Percentiles rank a stretch among this genome's conserved stretches.
Evolutionary conservation across 2,797 vertebrate genomes (phyloP).

Genomic region (Helicolenus hilgendorfi): DNA sequence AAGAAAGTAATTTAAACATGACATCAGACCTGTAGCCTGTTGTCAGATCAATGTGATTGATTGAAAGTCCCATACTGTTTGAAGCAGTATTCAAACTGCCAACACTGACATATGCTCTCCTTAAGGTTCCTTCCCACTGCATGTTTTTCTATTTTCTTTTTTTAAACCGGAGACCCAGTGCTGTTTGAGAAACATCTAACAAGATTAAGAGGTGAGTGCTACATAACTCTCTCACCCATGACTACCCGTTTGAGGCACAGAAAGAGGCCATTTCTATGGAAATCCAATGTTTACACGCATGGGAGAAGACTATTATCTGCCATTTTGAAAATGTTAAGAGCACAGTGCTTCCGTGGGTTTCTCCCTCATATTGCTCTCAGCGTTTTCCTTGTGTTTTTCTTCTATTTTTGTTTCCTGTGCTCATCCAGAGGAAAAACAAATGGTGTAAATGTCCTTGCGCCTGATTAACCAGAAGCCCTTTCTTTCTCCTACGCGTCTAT

Average conservation of each 20-base stretch:
- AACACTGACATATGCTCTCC: neutral
- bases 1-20: neutral
- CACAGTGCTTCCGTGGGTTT: conserved; percentile 66
- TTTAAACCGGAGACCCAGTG: conserved; percentile 29
- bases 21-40: neutral
- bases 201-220: conserved; percentile 81
- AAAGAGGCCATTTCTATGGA: conserved; percentile 88
- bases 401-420: conserved; percentile 58
- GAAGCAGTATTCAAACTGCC: conserved; percentile 12
- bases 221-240: conserved; percentile 71
- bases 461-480: conserved; percentile 76
- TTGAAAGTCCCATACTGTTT: neutral
- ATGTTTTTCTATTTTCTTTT: conserved; percentile 35
- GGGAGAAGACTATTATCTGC: conserved; percentile 87
- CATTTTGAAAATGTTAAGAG: conserved; percentile 85
- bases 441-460: conserved; percentile 83
- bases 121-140: neutral
- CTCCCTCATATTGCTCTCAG: conserved; percentile 65
- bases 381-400: conserved; percentile 57
- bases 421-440: conserved; percentile 86
- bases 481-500: conserved; percentile 51
- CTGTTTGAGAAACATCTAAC: conserved; percentile 73
- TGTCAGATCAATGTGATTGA: neutral
- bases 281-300: conserved; percentile 89
- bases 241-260: conserved; percentile 74